Base-by-base conservation (phyloP, 2,113 vertebrate genomes). In the Semnornis frantzii region DNA sequence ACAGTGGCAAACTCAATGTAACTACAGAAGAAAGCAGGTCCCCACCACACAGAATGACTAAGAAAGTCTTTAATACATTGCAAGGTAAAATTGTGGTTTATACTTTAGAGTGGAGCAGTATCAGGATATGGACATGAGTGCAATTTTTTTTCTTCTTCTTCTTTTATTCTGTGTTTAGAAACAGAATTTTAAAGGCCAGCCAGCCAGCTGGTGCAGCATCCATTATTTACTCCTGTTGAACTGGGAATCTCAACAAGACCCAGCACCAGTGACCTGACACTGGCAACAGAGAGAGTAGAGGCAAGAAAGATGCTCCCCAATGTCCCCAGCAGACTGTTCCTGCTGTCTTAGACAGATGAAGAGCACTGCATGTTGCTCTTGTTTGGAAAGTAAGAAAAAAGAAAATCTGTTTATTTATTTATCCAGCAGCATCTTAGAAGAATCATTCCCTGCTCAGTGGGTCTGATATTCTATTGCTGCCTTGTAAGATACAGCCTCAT, bases 161-260 rank as follows among this genome's bases (percentile, higher is more conserved):
- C 27, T 94, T 96, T 84, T 66, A 93, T 96, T 78, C 84, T 95
- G 70, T 89, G 89, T 93, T 97, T 93, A 95, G 92, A 95, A 96
- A 95, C 44, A 92, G 96, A 97, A 94, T 94, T 83, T 96, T 96
- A 92, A 93, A 86, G 95, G 94, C 85, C 89, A 73, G 55, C 33
- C 78, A 80, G 33, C 95, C 97, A 98, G 96, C 97, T 97, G 97
- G 94, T 90, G 77, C 91, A 93, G 68, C 97, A 98, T 98, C 85
- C 93, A 98, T 98, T 98, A 98, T 98, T 98, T 97, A 98, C 76
- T 88, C 70, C 68, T 78, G 37, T 80, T 94, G 96, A 94, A 85
- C 94, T 95, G 92, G 96, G 96, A 96, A 87, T 96, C 94, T 95
- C 94, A 94, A 69, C 59, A 82, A 93, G 85, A 85, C 90, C 68